A percentile compares a stretch with the other conserved stretches of the same genome.
phyloP scores from a whole-genome alignment of 2,888 invertebrate species.

The Syrista parreyssii region DNA sequence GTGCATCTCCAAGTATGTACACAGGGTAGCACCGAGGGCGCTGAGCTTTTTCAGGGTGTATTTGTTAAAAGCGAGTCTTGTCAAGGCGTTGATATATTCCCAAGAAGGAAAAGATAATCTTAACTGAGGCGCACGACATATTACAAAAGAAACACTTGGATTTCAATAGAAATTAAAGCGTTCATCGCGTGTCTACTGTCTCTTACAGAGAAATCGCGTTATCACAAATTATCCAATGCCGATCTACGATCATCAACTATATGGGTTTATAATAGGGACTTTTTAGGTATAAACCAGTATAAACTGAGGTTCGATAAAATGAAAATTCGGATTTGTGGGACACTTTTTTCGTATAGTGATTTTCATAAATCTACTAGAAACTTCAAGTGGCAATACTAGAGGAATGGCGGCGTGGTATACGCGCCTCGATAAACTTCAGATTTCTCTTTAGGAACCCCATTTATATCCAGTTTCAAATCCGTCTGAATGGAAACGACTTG shows the following conservation, averaged over 20 bases:
- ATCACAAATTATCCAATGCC: neutral
- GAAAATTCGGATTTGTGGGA: neutral
- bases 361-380: neutral
- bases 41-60: neutral
- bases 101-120: neutral
- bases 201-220: neutral
- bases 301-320: neutral
- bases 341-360: neutral
- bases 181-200: neutral
- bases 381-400: neutral
- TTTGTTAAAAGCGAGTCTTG: neutral
- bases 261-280: neutral
- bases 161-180: neutral
- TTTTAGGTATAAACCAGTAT: neutral
- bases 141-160: neutral
- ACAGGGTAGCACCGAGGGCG: slow-evolving; percentile 26
- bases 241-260: neutral
- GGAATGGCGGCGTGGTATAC: neutral
- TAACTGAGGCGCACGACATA: neutral
- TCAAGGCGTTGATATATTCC: neutral
- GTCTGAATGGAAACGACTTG: slow-evolving; percentile 13
- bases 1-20: slow-evolving; percentile 3
- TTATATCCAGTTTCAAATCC: slow-evolving; percentile 8
- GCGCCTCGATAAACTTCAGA: neutral
- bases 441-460: neutral